Evolutionary conservation across 2,113 vertebrate genomes (phyloP).

Genomic region (Pycnonotus jocosus): DNA sequence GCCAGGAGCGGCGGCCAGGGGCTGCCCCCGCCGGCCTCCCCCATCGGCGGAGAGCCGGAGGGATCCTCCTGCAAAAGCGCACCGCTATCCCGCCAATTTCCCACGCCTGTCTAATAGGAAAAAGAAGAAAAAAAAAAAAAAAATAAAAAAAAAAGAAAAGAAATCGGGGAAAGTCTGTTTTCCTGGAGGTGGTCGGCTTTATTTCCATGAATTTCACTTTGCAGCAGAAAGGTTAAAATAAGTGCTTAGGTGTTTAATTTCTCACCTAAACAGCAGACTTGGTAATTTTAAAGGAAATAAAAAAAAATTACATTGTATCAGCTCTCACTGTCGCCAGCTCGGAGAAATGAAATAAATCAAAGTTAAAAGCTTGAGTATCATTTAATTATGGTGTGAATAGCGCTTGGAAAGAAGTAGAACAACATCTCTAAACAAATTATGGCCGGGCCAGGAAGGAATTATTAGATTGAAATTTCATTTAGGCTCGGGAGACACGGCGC

Average conservation of each 20-base stretch:
- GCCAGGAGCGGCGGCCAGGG: neutral
- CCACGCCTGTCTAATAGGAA: neutral
- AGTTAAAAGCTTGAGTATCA: constrained; percentile 86
- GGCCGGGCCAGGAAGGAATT: constrained; percentile 79
- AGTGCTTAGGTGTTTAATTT: constrained; percentile 76
- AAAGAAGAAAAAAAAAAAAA: neutral
- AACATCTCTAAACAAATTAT: constrained; percentile 88
- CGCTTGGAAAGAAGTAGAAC: constrained; percentile 81
- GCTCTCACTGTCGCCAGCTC: constrained; percentile 77
- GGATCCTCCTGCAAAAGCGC: neutral
- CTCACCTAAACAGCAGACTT: constrained; percentile 64
- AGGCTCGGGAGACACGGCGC: constrained; percentile 80
- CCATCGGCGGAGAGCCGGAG: neutral
- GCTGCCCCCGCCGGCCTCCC: neutral
- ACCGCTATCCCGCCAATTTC: constrained; percentile 1
- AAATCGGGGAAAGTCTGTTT: neutral
- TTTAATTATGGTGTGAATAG: constrained; percentile 80
- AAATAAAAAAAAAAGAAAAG: neutral
- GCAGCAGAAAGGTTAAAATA: constrained; percentile 36
- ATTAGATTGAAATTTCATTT: constrained; percentile 92
- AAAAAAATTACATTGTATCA: constrained; percentile 75
- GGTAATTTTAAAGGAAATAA: constrained; percentile 75
- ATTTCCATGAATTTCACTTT: constrained; percentile 55
- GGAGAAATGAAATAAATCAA: constrained; percentile 82
- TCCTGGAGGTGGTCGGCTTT: neutral